Conservation (phyloP, 1,140 invertebrate species). For the Drosophila repleta region DNA sequence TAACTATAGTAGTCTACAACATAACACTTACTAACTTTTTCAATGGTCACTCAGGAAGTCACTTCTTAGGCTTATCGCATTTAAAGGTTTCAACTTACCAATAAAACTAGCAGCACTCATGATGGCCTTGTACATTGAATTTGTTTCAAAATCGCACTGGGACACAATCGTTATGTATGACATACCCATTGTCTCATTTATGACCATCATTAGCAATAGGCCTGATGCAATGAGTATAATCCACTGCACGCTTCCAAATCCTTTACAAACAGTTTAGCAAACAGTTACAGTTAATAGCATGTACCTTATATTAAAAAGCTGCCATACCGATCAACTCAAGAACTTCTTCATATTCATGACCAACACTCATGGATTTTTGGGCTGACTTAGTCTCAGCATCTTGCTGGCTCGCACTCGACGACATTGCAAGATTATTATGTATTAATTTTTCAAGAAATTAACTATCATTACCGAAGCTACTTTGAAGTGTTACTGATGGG, state of each 20-base stretch:
- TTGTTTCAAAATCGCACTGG: constrained; percentile 83
- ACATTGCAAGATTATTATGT: constrained; percentile 28
- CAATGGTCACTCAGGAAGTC: no score
- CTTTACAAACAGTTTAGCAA: constrained; percentile 63
- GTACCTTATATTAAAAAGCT: background rate
- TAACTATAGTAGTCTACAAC: no score
- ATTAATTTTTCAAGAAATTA: constrained; percentile 18
- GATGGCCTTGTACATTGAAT: constrained; percentile 76
- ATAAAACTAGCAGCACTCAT: constrained; percentile 78
- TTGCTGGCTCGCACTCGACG: constrained; percentile 7
- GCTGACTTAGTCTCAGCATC: constrained; percentile 42
- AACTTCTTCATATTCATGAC: constrained; percentile 68
- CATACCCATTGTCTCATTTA: constrained; percentile 82
- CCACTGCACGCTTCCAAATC: constrained; percentile 72
- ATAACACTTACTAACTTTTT: no score
- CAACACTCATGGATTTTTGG: constrained; percentile 16
- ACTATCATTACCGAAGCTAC: constrained; percentile 44
- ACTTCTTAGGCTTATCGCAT: no score
- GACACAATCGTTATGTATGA: constrained; percentile 80
- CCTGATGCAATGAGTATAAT: constrained; percentile 65
- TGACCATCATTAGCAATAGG: constrained; percentile 75
- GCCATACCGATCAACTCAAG: constrained; percentile 60
- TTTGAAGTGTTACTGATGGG: constrained; percentile 52
- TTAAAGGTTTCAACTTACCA: constrained; percentile 52
- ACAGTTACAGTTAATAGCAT: background rate